Evolutionary conservation across 2,888 invertebrate genomes (phyloP).

Genomic region (Macaria liturata): DNA sequence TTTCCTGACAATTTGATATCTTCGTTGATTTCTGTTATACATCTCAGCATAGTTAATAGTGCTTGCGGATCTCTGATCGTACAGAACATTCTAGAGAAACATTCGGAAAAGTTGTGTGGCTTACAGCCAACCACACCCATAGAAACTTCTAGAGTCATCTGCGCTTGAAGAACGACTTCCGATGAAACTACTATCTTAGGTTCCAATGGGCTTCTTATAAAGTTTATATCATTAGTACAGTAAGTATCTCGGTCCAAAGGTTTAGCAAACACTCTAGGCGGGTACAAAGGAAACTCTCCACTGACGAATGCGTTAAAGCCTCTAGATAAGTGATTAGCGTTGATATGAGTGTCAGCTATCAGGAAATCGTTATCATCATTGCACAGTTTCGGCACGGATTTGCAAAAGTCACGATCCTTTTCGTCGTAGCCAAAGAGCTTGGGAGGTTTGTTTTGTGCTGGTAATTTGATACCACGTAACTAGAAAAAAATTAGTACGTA

Average conservation of each 20-base stretch:
- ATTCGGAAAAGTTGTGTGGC: constrained; percentile 37
- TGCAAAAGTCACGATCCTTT: constrained; percentile 50
- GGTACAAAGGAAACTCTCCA: constrained; percentile 65
- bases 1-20: constrained; percentile 30
- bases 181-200: constrained; percentile 52
- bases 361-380: constrained; percentile 51
- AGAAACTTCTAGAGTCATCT: constrained; percentile 68
- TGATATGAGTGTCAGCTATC: constrained; percentile 64
- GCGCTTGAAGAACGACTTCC: constrained; percentile 55
- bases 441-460: constrained; percentile 25
- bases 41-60: constrained; percentile 44
- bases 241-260: constrained; percentile 46
- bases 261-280: constrained; percentile 43
- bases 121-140: constrained; percentile 68
- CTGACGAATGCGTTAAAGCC: constrained; percentile 50
- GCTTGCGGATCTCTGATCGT: constrained; percentile 44
- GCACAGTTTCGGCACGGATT: constrained; percentile 24
- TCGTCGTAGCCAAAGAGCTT: constrained; percentile 59
- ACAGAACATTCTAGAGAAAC: constrained; percentile 63
- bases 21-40: constrained; percentile 57
- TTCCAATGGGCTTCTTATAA: constrained; percentile 41
- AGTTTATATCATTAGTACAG: constrained; percentile 72
- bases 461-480: constrained; percentile 54
- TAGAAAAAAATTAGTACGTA: constrained; percentile 19
- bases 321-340: constrained; percentile 52